Conservation (phyloP, 2,113 vertebrate species). For the Tragelaphus imberbis region DNA sequence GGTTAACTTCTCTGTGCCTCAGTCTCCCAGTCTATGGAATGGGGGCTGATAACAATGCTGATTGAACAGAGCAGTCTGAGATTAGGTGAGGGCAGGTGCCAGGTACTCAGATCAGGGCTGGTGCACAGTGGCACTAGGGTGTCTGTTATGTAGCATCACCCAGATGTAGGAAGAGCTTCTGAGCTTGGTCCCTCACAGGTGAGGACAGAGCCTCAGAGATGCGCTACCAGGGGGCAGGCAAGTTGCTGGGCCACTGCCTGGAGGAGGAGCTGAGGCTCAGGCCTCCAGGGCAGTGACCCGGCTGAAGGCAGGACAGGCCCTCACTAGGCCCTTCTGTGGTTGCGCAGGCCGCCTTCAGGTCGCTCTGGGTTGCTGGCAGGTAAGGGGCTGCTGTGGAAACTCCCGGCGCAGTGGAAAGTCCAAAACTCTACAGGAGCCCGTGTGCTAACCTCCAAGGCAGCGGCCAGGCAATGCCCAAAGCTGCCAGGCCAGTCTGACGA, state of each 20-base stretch:
- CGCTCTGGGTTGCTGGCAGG: background rate
- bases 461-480: background rate
- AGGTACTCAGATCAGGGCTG: background rate
- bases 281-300: accelerated
- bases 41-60: accelerated
- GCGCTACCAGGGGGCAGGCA: accelerated
- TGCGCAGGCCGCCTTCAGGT: accelerated
- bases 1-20: background rate
- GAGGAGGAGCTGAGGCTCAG: background rate
- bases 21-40: background rate
- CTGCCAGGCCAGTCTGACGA: accelerated
- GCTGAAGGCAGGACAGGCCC: background rate
- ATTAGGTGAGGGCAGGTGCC: accelerated
- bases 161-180: too few relatives aligned
- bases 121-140: accelerated
- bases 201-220: background rate
- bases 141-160: accelerated
- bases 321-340: accelerated
- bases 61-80: background rate
- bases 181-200: accelerated
- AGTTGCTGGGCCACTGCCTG: background rate
- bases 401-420: constrained; percentile 49
- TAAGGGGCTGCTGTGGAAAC: background rate
- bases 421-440: constrained; percentile 15
- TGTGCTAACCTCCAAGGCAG: background rate